Evolutionary conservation across 2,113 vertebrate species (phyloP).

Genomic region (Himantopus leucocephalus): DNA sequence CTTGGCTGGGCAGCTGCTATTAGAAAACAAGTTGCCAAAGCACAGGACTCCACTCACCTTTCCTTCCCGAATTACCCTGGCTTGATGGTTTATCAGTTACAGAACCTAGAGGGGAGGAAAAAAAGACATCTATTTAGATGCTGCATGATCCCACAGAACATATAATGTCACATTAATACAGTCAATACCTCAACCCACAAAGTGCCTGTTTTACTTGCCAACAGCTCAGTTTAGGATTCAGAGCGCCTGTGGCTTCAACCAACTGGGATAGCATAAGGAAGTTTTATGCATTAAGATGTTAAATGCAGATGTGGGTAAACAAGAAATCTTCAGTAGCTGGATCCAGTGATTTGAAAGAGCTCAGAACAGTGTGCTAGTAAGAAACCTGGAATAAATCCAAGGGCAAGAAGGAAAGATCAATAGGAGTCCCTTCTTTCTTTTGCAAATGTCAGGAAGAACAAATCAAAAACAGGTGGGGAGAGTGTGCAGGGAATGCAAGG

Average conservation of each 20-base stretch:
- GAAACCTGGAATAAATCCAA: conserved; percentile 34
- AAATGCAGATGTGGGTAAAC: not conserved
- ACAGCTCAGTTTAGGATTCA: not conserved
- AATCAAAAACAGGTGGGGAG: conserved; percentile 35
- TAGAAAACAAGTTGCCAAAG: conserved; percentile 33
- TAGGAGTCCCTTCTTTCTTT: not conserved
- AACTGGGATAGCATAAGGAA: not conserved
- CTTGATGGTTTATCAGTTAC: conserved; percentile 93
- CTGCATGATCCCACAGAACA: not conserved
- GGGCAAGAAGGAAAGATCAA: not conserved
- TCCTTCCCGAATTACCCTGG: conserved; percentile 91
- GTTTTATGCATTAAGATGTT: not conserved
- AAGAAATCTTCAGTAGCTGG: not conserved
- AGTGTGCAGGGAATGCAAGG: not conserved
- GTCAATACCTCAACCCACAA: not conserved
- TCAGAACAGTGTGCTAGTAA: not conserved
- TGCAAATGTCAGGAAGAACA: conserved; percentile 47
- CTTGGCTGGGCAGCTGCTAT: not conserved
- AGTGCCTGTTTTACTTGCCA: not conserved
- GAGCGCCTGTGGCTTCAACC: not conserved
- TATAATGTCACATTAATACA: not conserved
- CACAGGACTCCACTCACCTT: conserved; percentile 93
- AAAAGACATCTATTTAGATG: conserved; percentile 10
- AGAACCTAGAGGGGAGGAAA: conserved; percentile 80
- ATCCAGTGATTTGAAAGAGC: not conserved